Conservation (phyloP, 2,113 vertebrate species). For the Strigops habroptila region DNA sequence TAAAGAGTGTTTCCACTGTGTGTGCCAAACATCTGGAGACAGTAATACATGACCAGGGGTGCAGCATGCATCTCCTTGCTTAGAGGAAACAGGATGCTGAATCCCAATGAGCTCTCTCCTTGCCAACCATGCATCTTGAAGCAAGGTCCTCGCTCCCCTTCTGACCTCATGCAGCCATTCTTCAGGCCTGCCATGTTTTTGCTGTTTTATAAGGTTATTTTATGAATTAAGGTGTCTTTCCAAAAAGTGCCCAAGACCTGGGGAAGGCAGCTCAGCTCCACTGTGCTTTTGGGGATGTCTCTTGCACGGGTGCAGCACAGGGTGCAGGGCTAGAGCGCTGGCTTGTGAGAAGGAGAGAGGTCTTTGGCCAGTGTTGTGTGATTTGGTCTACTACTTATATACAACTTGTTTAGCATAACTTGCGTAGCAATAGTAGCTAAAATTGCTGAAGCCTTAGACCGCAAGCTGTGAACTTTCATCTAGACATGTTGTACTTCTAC, state of each 20-base stretch:
- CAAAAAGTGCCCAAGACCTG: not conserved
- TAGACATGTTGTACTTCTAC: not conserved
- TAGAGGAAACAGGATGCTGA: not conserved
- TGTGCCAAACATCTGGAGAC: not conserved
- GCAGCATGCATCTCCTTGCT: not conserved
- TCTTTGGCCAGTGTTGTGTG: not conserved
- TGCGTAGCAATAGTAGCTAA: not conserved
- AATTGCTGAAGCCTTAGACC: not conserved
- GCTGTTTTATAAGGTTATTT: not conserved
- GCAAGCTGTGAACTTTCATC: not conserved
- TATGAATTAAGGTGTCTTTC: not conserved
- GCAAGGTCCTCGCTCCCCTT: not conserved
- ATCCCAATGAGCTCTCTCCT: not conserved
- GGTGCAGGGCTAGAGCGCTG: rapidly evolving
- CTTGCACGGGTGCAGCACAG: rapidly evolving
- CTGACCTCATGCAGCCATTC: not conserved
- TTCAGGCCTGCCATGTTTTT: rapidly evolving
- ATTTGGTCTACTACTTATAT: not conserved
- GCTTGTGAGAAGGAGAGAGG: not conserved
- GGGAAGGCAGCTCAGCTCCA: not conserved
- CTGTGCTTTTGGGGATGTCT: not conserved
- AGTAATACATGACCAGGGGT: rapidly evolving
- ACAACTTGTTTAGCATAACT: not conserved
- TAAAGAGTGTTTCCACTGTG: not conserved
- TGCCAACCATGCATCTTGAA: not conserved